Evolutionary conservation across 2,113 vertebrate genomes (phyloP).

Genomic region (Melanerpes formicivorus): DNA sequence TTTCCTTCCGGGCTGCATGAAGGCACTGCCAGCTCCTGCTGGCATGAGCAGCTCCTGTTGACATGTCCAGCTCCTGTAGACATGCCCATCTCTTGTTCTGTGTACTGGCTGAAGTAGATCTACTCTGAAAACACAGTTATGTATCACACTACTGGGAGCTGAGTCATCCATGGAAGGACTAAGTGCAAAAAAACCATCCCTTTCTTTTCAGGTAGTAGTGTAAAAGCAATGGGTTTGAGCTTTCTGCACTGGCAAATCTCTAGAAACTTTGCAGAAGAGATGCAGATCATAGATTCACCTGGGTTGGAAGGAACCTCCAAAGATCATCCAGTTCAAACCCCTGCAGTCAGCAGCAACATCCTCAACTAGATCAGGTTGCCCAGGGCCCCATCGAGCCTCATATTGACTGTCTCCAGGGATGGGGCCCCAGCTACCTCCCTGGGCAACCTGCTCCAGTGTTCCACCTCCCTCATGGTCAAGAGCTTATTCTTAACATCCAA

Average conservation of each 20-base stretch:
- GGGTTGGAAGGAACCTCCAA: no score
- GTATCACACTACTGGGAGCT: not conserved
- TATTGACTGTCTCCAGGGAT: no score
- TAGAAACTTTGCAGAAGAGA: not conserved
- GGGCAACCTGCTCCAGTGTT: no score
- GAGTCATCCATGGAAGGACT: not conserved
- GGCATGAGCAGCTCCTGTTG: not conserved
- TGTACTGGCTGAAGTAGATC: not conserved
- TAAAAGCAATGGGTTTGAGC: not conserved
- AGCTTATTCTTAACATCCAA: no score
- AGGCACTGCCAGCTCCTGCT: not conserved
- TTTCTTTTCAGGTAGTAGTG: not conserved
- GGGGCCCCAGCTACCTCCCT: no score
- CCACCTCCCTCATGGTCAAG: no score
- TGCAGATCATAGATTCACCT: not conserved
- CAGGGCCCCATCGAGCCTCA: no score
- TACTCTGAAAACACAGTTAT: not conserved
- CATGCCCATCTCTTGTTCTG: not conserved
- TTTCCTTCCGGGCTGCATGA: no score
- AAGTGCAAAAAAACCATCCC: slow-evolving; percentile 1
- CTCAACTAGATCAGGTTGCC: no score
- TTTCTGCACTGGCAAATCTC: not conserved
- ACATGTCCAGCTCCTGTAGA: no score
- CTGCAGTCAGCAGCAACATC: no score
- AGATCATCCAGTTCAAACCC: no score